phyloP scores from a whole-genome alignment of 2,113 vertebrate genomes.

The Melanerpes formicivorus region DNA sequence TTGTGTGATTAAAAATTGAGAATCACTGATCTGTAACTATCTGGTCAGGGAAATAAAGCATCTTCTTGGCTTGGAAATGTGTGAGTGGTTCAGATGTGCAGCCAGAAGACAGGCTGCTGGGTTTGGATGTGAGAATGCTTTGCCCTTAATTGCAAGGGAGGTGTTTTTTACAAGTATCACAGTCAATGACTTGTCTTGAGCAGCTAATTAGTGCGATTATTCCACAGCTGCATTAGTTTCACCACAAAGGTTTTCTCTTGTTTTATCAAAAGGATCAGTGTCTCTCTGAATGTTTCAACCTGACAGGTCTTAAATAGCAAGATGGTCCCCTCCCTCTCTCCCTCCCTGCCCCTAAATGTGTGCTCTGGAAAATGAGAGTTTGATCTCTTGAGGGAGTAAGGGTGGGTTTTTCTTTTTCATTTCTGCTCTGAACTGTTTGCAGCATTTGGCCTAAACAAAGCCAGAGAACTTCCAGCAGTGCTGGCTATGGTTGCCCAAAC shows the following conservation, averaged over 20 bases:
- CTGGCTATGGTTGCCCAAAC: not conserved
- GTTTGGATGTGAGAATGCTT: conserved; percentile 69
- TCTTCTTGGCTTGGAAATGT: not conserved
- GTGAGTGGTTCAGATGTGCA: not conserved
- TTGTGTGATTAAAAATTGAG: not conserved
- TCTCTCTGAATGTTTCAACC: conserved; percentile 82
- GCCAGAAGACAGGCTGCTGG: conserved; percentile 47
- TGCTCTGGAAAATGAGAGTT: conserved; percentile 40
- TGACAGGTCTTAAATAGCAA: conserved; percentile 88
- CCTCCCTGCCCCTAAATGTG: conserved; percentile 30
- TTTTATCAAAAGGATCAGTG: conserved; percentile 93
- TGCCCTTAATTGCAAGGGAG: conserved; percentile 76
- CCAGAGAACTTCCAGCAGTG: not conserved
- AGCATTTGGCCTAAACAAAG: not conserved
- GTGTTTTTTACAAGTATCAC: conserved; percentile 70
- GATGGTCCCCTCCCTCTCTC: conserved; percentile 55
- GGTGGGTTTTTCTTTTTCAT: not conserved
- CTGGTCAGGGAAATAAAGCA: not conserved
- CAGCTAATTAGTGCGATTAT: conserved; percentile 99
- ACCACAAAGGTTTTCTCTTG: conserved; percentile 84
- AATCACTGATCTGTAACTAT: not conserved
- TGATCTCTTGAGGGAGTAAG: conserved; percentile 27
- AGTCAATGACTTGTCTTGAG: conserved; percentile 82
- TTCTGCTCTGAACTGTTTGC: not conserved
- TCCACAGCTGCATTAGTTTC: conserved; percentile 88